Evolutionary conservation across 2,888 invertebrate species (phyloP).

Genomic region (Meteorus cinctellus): DNA sequence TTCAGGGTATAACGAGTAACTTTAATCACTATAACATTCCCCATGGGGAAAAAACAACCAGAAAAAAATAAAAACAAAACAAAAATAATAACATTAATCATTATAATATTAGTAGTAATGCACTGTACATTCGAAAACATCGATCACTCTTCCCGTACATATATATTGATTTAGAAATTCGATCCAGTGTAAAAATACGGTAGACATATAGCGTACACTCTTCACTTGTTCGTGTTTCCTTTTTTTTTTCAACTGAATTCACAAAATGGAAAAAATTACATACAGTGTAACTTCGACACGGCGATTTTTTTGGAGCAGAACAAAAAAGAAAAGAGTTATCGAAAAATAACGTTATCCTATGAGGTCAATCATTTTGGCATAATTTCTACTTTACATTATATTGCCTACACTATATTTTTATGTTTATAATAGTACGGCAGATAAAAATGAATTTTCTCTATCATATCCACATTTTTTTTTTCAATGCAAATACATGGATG

Average conservation of each 20-base stretch:
- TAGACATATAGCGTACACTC: not conserved
- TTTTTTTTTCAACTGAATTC: not conserved
- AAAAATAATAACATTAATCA: constrained; percentile 1
- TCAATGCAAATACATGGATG: not conserved
- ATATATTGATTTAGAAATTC: constrained; percentile 34
- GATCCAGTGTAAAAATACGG: constrained; percentile 1
- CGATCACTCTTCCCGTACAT: constrained; percentile 39
- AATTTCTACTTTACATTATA: constrained; percentile 1
- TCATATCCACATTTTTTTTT: not conserved
- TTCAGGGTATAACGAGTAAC: not conserved
- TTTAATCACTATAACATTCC: not conserved
- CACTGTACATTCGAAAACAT: constrained; percentile 60
- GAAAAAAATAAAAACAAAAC: not conserved
- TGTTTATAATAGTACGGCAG: not conserved
- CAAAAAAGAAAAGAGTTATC: constrained; percentile 26
- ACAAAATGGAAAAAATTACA: not conserved
- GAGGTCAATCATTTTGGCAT: constrained; percentile 6
- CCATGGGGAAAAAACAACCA: not conserved
- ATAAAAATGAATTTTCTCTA: not conserved
- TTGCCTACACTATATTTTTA: not conserved
- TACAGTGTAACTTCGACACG: not conserved
- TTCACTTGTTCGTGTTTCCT: not conserved
- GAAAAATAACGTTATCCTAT: constrained; percentile 27
- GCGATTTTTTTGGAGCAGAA: not conserved
- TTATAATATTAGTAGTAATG: constrained; percentile 48